Base-by-base conservation (phyloP, 2,888 invertebrate genomes). In the Buathra laborator region DNA sequence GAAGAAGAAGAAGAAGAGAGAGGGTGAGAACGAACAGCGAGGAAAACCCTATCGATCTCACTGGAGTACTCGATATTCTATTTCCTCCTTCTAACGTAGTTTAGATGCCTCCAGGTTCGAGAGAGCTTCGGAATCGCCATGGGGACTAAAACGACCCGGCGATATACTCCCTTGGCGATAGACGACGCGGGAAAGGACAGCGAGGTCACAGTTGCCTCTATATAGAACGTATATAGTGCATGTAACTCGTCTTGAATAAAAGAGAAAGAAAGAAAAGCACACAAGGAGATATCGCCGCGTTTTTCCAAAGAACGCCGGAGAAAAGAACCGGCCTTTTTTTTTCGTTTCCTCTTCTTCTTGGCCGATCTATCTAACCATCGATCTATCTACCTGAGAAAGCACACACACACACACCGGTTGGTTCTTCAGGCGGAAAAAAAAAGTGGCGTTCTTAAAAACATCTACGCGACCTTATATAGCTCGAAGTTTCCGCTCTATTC, bases 61-160 rank as follows among this genome's bases (percentile, higher is more conserved):
- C 75, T 79, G 62, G 79, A 79, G 83, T 83, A 71, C 81, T 83
- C 82, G 82, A 87, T 87, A 87, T 85, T 86, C 88, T 88, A 86
- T 89, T 89, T 89, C 90, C 89, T 84, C 59, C 86, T 75, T 86
- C 87, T 90, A 91, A 90, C 90, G 90, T 90, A 90, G 89, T 89
- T 87, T 89, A 88, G 89, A 32, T 89, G 89, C 87, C 88, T 56
- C 71, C 16, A 37, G 79, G 43, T 79, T 80, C 76, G 48, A 29
- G 71, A 75, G 79, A 24, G 56, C 56, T 74, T 75, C 71, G 59
- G 32, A 80, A 79, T 75, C 84, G 84, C 75, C 76, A 84, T 76
- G 66, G 66, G 80, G 80, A 7, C 29, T 32, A 12, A 59, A 59
- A 29, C 59, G 67, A 62, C 56, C 62, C 59, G 5, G n/a, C 46